These are phyloP conservation scores for Andrena chrysosceles DNA, from an alignment of 2,888 invertebrate species.

Conservation along the genomic window DNA sequence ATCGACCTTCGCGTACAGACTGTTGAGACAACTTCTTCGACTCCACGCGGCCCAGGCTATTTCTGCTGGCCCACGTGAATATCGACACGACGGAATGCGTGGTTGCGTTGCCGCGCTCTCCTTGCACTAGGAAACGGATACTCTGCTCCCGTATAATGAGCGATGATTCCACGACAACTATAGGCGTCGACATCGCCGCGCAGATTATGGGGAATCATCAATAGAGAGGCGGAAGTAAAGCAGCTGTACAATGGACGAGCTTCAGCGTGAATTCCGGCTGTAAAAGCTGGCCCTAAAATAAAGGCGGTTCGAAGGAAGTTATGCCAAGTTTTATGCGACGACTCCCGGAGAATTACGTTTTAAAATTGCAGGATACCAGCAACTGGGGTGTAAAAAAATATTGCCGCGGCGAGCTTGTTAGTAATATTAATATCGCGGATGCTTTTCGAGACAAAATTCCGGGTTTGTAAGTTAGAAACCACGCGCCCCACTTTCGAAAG, in stretches of 20 bases:
- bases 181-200: too few relatives aligned
- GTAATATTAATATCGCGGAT: conserved; percentile 2
- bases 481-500: too few relatives aligned
- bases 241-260: not conserved
- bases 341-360: conserved; percentile 6
- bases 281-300: not conserved
- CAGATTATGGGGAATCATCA: too few relatives aligned
- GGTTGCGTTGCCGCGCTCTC: not conserved
- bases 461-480: too few relatives aligned
- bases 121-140: not conserved
- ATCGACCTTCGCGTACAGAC: conserved; percentile 23
- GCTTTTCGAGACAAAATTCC: not conserved
- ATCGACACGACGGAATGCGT: not conserved
- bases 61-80: conserved; percentile 18
- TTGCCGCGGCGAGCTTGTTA: not conserved
- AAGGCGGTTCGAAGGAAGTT: not conserved
- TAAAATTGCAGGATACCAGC: conserved; percentile 2
- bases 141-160: too few relatives aligned
- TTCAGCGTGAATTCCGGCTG: not conserved
- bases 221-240: not conserved
- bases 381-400: not conserved
- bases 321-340: conserved; percentile 4
- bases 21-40: conserved; percentile 20
- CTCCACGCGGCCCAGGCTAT: conserved; percentile 9
- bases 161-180: too few relatives aligned